These are phyloP conservation scores for Conchocele bisecta DNA, from an alignment of 2,888 invertebrate species.

Conservation along the genomic window DNA sequence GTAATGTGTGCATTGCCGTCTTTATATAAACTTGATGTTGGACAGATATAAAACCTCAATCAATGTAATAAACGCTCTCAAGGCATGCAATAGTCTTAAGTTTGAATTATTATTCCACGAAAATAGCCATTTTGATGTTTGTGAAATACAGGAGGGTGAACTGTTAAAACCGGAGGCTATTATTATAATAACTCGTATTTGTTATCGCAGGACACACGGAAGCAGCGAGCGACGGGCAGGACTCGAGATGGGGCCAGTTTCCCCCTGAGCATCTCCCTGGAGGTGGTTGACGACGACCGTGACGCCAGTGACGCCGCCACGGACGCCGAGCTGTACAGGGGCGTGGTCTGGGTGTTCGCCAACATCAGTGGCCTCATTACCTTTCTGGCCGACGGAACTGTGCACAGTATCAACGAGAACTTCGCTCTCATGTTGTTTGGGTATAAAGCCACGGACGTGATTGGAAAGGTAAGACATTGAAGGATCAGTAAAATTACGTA, in stretches of 20 bases:
- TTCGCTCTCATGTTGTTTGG: slow-evolving; percentile 88
- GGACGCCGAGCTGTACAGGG: slow-evolving; percentile 56
- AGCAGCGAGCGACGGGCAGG: slow-evolving; percentile 87
- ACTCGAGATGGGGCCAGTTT: slow-evolving; percentile 87
- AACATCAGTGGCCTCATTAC: slow-evolving; percentile 88
- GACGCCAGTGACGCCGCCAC: slow-evolving; percentile 41
- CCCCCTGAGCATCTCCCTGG: slow-evolving; percentile 84
- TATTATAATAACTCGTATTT: too few relatives aligned
- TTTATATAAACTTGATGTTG: too few relatives aligned
- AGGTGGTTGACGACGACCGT: slow-evolving; percentile 49
- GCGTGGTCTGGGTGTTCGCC: slow-evolving; percentile 82
- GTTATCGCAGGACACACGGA: slow-evolving; percentile 83
- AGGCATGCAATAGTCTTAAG: too few relatives aligned
- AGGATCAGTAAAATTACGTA: too few relatives aligned
- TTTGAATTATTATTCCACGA: too few relatives aligned
- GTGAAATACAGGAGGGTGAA: too few relatives aligned
- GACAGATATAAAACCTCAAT: too few relatives aligned
- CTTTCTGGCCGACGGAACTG: slow-evolving; percentile 86
- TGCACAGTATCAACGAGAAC: slow-evolving; percentile 88
- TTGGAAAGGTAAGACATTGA: slow-evolving; percentile 85
- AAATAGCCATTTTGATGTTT: too few relatives aligned
- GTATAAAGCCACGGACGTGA: slow-evolving; percentile 86
- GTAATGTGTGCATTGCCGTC: too few relatives aligned
- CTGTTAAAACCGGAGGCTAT: too few relatives aligned
- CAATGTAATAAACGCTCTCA: too few relatives aligned